Conservation (phyloP, 2,797 vertebrate genomes). For the Chiroxiphia lanceolata region DNA sequence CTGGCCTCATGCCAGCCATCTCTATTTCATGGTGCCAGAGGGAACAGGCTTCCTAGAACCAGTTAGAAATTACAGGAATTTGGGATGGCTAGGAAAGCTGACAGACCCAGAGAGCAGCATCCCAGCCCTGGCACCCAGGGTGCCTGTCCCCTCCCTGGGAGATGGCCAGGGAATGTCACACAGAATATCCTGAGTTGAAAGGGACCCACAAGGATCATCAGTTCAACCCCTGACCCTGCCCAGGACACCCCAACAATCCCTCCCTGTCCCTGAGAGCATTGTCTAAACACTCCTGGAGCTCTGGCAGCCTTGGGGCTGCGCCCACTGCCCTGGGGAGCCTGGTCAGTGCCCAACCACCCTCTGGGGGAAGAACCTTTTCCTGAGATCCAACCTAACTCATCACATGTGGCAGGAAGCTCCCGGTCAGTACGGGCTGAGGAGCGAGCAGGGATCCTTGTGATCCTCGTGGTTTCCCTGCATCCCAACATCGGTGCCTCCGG, state of each 20-base stretch:
- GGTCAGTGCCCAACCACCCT: neutral
- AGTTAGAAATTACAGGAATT: neutral
- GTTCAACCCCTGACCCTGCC: neutral
- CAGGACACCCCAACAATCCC: neutral
- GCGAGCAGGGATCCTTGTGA: neutral
- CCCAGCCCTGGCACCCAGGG: neutral
- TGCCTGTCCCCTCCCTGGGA: neutral
- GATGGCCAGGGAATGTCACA: neutral
- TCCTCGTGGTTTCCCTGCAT: neutral
- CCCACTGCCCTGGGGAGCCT: neutral
- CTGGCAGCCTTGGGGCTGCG: neutral
- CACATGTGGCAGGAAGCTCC: neutral
- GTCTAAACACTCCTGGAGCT: neutral
- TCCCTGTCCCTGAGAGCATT: rapidly evolving
- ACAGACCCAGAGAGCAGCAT: neutral
- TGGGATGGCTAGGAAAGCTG: neutral
- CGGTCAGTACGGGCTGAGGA: neutral
- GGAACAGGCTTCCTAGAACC: neutral
- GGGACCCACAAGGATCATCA: neutral
- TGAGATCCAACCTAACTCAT: neutral
- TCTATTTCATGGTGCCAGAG: neutral
- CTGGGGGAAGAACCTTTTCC: neutral
- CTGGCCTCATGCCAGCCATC: neutral
- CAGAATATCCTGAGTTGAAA: neutral
- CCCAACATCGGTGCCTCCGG: neutral